Base-by-base conservation (phyloP, 2,797 vertebrate genomes). In the Adrianichthys oophorus region DNA sequence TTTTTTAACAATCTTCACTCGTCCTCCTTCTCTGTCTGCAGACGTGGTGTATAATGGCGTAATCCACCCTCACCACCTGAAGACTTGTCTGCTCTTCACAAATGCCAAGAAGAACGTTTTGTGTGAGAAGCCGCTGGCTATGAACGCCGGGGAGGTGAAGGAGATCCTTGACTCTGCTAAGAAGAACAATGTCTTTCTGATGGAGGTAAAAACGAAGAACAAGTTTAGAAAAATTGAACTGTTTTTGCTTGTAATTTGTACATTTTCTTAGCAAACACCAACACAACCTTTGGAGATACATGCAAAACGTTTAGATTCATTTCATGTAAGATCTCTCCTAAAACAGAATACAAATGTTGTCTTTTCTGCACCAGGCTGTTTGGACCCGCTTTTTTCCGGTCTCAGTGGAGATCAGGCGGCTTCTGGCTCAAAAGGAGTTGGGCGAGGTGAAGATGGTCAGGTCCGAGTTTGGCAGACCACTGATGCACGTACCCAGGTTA, bases 361-460 rank as follows among this genome's bases (percentile, higher is more conserved):
- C 29, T 32, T 32, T 41, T 14, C 12, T 32, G 21, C 24, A 56
- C n/a, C 52, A 95, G 95, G 95, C 91, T 1, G 81, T 95, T 24
- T 97, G 95, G 95, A 93, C 91, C 0, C 85, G 93, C 0, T 97
- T 94, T 68, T 96, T 97, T 56, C 95, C 95, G 0, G 92, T 68
- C 0, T 84, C 83, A 0, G 68, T 90, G 53, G 87, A 93, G 80
- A 89, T 96, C 70, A 82, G 79, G 18, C 64, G 83, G 15, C 73
- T 92, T 44, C 74, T 96, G 62, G 78, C 82, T 16, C 83, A 91
- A 65, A 90, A 76, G 4, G 80, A 79, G 5, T 15, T 95, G 21
- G 94, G 95, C 0, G 90, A 95, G 15, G 83, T 94, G 57, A 91
- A 90, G 56, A 59, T 95, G 68, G 91, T 94, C 52, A 85, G 77